Evolutionary conservation across 1,140 invertebrate genomes (phyloP).

Genomic region (Monomorium pharaonis): DNA sequence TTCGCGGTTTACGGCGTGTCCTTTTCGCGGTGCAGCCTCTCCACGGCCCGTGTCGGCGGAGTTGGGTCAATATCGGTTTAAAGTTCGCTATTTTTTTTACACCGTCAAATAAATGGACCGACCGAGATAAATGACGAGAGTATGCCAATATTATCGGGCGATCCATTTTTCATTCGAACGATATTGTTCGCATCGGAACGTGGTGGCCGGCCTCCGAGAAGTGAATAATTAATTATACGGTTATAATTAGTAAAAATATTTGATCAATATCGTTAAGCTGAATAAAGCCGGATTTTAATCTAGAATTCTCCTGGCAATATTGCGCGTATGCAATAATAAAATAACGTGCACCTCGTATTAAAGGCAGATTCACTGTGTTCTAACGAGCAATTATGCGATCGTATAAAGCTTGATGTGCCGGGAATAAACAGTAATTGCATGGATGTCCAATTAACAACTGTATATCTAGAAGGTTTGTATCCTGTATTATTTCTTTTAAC

Average conservation of each 20-base stretch:
- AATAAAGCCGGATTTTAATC: constrained; percentile 29
- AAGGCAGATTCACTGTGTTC: constrained; percentile 41
- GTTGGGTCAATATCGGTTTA: constrained; percentile 62
- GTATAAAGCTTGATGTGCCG: constrained; percentile 14
- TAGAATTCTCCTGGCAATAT: constrained; percentile 29
- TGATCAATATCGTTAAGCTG: constrained; percentile 22
- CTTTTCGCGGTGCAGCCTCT: constrained; percentile 28
- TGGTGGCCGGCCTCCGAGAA: constrained; percentile 38
- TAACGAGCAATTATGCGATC: constrained; percentile 2
- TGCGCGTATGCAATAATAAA: background rate
- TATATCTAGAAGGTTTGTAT: constrained; percentile 15
- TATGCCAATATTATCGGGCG: constrained; percentile 65
- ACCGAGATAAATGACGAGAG: constrained; percentile 67
- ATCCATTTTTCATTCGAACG: constrained; percentile 67
- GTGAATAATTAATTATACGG: constrained; percentile 65
- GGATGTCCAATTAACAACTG: constrained; percentile 43
- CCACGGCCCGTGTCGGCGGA: background rate
- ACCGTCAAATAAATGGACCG: constrained; percentile 64
- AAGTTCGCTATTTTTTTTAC: constrained; percentile 63
- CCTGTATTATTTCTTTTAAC: constrained; percentile 23
- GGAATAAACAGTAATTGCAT: constrained; percentile 13
- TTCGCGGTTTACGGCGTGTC: constrained; percentile 25
- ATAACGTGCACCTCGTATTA: constrained; percentile 5
- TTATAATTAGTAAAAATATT: constrained; percentile 65
- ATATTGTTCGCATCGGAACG: constrained; percentile 56